Base-by-base conservation (phyloP, 2,888 invertebrate species). In the Diabrotica balteata region DNA sequence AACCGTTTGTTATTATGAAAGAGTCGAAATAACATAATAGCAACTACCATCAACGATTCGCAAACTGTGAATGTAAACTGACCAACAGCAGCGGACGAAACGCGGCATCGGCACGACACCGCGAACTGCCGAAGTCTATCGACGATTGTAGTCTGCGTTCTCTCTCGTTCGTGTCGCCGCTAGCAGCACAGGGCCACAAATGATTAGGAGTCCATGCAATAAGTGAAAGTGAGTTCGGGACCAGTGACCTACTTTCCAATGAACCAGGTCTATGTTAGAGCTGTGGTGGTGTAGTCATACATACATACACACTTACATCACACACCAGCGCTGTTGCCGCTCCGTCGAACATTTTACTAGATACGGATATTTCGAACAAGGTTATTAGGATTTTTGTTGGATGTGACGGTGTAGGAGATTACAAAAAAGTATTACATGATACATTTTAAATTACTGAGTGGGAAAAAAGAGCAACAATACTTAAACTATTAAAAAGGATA, bases 211-310 rank as follows among this genome's bases (percentile, higher is more conserved):
- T 88, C 90, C 89, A 90, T 91, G 91, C 90, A 91, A 91, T 90
- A 91, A 92, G 92, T 92, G 92, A 92, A 92, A 92, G 92, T 92
- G 91, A 91, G 88, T 88, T 64, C 88, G 88, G 89, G 80, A 80
- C 81, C 78, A 85, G 83, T 92, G 93, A 93, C 93, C 93, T 90
- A 93, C 93, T 93, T 94, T 93, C 91, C 88, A 88, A 87, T 90
- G 91, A 93, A 93, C 92, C 93, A 93, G 93, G 93, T 93, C 93
- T 93, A 93, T 93, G 93, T 93, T 91, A 91, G 90, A 84, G 81
- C 81, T 80, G 81, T 58, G 54, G 65, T 81, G 81, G 82, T 82
- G 83, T 80, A 82, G 82, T 83, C 83, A 77, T 76, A 77, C 77
- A 77, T 74, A 75, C 72, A 77, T 79, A 80, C 78, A 77, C 76